Percentiles rank a stretch among this genome's conserved stretches.
phyloP scores from a whole-genome alignment of 2,888 invertebrate genomes.

The Mesoligia furuncula region DNA sequence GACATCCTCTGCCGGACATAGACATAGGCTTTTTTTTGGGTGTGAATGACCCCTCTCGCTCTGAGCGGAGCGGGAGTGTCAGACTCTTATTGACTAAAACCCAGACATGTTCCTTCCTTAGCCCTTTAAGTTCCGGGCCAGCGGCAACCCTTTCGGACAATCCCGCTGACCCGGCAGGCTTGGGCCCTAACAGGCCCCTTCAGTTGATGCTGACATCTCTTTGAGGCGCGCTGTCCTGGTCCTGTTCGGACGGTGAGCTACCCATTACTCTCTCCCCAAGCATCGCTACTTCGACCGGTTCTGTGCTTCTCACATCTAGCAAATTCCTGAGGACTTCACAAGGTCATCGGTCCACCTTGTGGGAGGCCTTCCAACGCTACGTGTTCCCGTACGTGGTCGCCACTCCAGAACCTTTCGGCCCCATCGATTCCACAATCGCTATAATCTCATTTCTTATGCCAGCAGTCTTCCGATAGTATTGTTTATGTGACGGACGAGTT shows the following conservation, averaged over 20 bases:
- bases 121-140: no score
- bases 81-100: no score
- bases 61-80: no score
- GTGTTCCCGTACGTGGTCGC: neutral
- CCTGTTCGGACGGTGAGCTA: no score
- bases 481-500: conserved; percentile 81
- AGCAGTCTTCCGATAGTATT: conserved; percentile 68
- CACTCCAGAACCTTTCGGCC: neutral
- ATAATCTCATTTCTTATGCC: conserved; percentile 48
- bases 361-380: neutral
- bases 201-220: no score
- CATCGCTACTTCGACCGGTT: neutral
- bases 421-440: conserved; percentile 22
- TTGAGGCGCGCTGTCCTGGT: no score
- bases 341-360: neutral
- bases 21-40: neutral
- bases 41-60: no score
- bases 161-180: no score
- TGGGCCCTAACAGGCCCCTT: no score
- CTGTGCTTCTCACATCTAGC: neutral
- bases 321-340: neutral
- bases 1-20: neutral
- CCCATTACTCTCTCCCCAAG: no score
- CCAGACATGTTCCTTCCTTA: no score
- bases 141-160: no score